Base-by-base conservation (phyloP, 2,888 invertebrate genomes). In the Eupithecia exiguata region DNA sequence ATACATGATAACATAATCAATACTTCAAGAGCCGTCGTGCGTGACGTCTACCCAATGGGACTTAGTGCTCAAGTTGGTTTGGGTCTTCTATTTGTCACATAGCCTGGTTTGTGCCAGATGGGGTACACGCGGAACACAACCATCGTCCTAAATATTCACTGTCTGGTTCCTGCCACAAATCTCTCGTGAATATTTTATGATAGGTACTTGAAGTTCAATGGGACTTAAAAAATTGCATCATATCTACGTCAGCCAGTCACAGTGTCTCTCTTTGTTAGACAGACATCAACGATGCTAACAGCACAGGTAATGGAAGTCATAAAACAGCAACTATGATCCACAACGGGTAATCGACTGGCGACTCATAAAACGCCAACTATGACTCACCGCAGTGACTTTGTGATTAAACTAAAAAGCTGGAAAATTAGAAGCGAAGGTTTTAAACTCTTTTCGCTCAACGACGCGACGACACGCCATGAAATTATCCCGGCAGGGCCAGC, bases 351-450 rank as follows among this genome's bases (percentile, higher is more conserved):
- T 40, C 38, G 21, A 66, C n/a, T 40, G 62, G 7, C 18, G 40
- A 21, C 21, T 66, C 40, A 66, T 40, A 66, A 66, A 38, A 40
- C 25, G 58, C 0, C n/a, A 53, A 58, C 58, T 21, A 58, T 25
- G 58, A 58, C 58, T 58, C 58, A 58, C 58, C 58, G 12, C 5
- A 12, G 21, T 43, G 14, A 66, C 66, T n/a, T 65, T 40, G 38
- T 66, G 58, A 58, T 46, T 4, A 35, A 49, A 46, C 30, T 46
- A 46, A 46, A 68, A 46, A 68, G 46, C 46, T 49, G n/a, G 66
- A 66, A 66, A 66, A 66, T 66, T 66, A n/a, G 38, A n/a, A 66
- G 40, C 40, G 3, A 40, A n/a, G 65, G 21, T 58, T 40, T 66
- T 25, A 66, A 66, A 66, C 40, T 43, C 66, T 66, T 65, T n/a